These are phyloP conservation scores for Stramonita haemastoma DNA, from an alignment of 2,888 invertebrate species.

Conservation along the genomic window DNA sequence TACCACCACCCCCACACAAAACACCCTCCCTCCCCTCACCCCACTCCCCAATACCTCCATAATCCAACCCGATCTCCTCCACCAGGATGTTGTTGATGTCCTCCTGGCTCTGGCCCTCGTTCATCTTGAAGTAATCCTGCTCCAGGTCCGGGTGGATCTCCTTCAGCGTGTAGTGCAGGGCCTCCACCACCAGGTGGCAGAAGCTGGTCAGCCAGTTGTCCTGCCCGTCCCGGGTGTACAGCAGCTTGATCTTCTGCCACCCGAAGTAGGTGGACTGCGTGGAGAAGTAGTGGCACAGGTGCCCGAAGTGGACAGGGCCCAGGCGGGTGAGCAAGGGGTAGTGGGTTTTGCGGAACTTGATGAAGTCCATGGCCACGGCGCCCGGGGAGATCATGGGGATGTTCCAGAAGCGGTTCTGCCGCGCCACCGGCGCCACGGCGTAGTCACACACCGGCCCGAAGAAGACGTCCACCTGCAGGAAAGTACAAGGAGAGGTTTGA, in stretches of 20 bases:
- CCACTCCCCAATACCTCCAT: slow-evolving; percentile 57
- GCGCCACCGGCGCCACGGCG: slow-evolving; percentile 91
- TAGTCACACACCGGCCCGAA: slow-evolving; percentile 78
- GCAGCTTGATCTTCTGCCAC: slow-evolving; percentile 79
- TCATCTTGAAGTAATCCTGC: slow-evolving; percentile 62
- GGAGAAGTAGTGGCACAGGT: slow-evolving; percentile 58
- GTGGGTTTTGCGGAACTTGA: slow-evolving; percentile 68
- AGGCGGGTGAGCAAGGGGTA: slow-evolving; percentile 86
- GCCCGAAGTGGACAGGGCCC: slow-evolving; percentile 68
- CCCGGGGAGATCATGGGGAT: slow-evolving; percentile 88
- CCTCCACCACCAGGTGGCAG: slow-evolving; percentile 87
- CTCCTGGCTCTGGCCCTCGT: slow-evolving; percentile 44
- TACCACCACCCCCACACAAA: neutral
- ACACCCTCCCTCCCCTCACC: neutral
- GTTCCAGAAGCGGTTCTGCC: slow-evolving; percentile 86
- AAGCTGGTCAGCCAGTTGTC: slow-evolving; percentile 84
- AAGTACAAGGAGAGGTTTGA: neutral
- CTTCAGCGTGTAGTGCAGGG: slow-evolving; percentile 81
- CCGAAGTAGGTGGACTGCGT: slow-evolving; percentile 47
- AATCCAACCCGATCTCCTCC: slow-evolving; percentile 63
- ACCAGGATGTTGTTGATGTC: slow-evolving; percentile 56
- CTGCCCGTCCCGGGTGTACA: slow-evolving; percentile 87
- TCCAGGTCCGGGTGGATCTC: slow-evolving; percentile 48
- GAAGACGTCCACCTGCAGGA: slow-evolving; percentile 63
- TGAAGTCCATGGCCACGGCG: slow-evolving; percentile 72